phyloP scores from a whole-genome alignment of 1,140 invertebrate species.

The Goniozus legneri region DNA sequence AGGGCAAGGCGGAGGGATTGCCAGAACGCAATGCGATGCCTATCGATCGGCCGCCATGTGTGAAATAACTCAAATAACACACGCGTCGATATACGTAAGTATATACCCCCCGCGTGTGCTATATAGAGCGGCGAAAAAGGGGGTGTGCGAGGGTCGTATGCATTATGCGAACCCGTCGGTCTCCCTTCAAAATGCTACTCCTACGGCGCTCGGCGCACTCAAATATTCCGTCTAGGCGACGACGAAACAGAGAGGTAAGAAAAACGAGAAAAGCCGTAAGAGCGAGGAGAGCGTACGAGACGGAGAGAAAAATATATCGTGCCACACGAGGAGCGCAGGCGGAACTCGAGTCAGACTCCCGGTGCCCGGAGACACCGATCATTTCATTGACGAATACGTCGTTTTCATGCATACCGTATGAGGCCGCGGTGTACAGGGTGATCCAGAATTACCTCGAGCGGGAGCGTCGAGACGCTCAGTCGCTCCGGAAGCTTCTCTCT shows the following conservation, averaged over 20 bases:
- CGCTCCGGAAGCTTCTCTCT: too few relatives aligned
- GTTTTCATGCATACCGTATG: slow-evolving; percentile 36
- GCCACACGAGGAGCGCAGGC: not conserved
- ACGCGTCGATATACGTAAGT: not conserved
- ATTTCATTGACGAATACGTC: slow-evolving; percentile 28
- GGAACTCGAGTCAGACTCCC: not conserved
- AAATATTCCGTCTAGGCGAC: not conserved
- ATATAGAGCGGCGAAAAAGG: too few relatives aligned
- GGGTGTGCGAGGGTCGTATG: too few relatives aligned
- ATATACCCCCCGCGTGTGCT: not conserved
- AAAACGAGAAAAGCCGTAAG: not conserved
- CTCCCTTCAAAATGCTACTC: slow-evolving; percentile 1
- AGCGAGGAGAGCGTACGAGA: too few relatives aligned
- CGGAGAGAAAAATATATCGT: too few relatives aligned
- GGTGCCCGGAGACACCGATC: slow-evolving; percentile 18
- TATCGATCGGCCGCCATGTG: slow-evolving; percentile 29
- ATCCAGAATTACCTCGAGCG: slow-evolving; percentile 5
- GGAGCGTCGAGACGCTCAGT: slow-evolving; percentile 14
- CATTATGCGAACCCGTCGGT: slow-evolving; percentile 1
- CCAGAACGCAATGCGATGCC: slow-evolving; percentile 20
- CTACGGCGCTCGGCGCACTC: not conserved
- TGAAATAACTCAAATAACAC: slow-evolving; percentile 32
- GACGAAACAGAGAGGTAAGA: not conserved
- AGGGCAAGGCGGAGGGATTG: not conserved
- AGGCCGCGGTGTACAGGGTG: slow-evolving; percentile 19